phyloP scores from a whole-genome alignment of 2,888 invertebrate genomes.

The Drosophila antonietae region DNA sequence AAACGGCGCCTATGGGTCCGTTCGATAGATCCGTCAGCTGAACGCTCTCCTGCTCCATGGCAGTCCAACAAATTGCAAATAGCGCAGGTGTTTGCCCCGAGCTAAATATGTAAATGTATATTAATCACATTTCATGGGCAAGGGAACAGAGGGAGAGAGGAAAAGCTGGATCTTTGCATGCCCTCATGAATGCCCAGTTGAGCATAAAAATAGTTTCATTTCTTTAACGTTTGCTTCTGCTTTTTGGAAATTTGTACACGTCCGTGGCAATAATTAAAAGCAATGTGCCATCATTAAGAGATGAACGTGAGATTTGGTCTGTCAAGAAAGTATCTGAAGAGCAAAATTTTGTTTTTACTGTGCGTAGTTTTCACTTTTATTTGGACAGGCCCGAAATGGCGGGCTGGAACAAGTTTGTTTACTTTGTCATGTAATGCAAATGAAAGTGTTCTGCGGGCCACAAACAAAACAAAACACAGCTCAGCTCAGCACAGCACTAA shows the following conservation, averaged over 20 bases:
- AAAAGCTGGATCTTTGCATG: not conserved
- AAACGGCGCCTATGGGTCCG: constrained; percentile 48
- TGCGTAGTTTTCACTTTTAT: constrained; percentile 72
- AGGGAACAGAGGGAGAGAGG: not conserved
- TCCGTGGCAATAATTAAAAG: constrained; percentile 65
- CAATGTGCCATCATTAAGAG: constrained; percentile 72
- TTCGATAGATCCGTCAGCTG: constrained; percentile 37
- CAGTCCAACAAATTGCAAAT: constrained; percentile 78
- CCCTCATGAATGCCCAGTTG: constrained; percentile 27
- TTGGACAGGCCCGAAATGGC: constrained; percentile 40
- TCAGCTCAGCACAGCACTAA: constrained; percentile 9
- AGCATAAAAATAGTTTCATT: constrained; percentile 21
- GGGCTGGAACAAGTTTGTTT: constrained; percentile 56
- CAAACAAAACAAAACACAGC: constrained; percentile 1
- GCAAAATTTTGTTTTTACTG: constrained; percentile 22
- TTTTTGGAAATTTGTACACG: constrained; percentile 58
- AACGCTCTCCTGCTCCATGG: constrained; percentile 17
- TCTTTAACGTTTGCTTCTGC: constrained; percentile 5
- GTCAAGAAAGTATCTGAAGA: constrained; percentile 45
- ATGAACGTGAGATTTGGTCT: constrained; percentile 74
- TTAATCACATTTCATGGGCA: constrained; percentile 33
- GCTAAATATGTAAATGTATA: constrained; percentile 44
- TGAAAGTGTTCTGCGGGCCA: constrained; percentile 68
- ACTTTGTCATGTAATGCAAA: constrained; percentile 62
- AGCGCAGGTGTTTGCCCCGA: constrained; percentile 80